Evolutionary conservation across 2,797 vertebrate species (phyloP).

Genomic region (Salmo trutta): DNA sequence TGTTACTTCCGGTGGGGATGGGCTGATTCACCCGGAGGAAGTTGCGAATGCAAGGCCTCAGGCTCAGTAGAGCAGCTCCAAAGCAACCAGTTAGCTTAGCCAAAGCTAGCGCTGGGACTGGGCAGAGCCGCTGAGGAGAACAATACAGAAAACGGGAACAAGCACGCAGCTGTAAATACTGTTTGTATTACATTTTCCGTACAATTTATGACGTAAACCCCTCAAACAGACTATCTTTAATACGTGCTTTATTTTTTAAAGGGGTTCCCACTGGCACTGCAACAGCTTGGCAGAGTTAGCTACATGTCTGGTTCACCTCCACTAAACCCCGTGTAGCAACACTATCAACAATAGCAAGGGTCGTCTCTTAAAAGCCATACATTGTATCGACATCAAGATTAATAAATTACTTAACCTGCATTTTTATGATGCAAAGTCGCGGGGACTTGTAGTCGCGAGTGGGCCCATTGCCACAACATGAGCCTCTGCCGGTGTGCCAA

Average conservation of each 20-base stretch:
- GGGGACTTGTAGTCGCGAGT: no score
- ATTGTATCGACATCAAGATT: neutral
- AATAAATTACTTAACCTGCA: neutral
- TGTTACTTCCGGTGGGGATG: slow-evolving; percentile 71
- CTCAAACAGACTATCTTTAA: neutral
- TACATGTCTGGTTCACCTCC: neutral
- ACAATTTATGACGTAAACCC: neutral
- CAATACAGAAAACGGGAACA: neutral
- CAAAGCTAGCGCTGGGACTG: neutral
- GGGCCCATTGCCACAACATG: slow-evolving; percentile 48
- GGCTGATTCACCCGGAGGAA: slow-evolving; percentile 54
- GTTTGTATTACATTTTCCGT: neutral
- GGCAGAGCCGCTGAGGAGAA: neutral
- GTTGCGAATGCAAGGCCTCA: slow-evolving; percentile 42
- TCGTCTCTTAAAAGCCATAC: no score
- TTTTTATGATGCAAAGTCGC: slow-evolving; percentile 16
- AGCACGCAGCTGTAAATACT: neutral
- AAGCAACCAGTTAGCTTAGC: slow-evolving; percentile 9
- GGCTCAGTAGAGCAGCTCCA: slow-evolving; percentile 8
- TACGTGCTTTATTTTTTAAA: slow-evolving; percentile 6
- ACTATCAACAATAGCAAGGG: slow-evolving; percentile 11
- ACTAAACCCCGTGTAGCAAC: slow-evolving; percentile 16
- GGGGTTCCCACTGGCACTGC: slow-evolving; percentile 3
- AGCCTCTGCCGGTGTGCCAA: slow-evolving; percentile 48
- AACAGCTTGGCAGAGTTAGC: neutral